Conservation (phyloP, 2,888 invertebrate genomes). For the Beris chalybata region DNA sequence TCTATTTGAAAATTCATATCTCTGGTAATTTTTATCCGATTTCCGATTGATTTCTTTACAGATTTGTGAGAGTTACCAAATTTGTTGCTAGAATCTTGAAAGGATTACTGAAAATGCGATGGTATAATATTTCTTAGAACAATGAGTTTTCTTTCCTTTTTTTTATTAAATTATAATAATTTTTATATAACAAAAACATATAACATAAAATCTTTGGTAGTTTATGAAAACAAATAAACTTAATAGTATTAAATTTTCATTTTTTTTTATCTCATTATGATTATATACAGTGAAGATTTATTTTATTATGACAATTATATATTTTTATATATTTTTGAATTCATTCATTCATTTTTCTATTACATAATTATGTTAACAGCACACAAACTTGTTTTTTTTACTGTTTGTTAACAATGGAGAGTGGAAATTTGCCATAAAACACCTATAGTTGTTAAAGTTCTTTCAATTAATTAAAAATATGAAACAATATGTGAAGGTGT, state of each 20-base stretch:
- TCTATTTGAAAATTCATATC: too few species aligned
- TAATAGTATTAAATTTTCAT: constrained; percentile 6
- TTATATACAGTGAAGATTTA: constrained; percentile 18
- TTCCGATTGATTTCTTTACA: too few species aligned
- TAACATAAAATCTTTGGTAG: constrained; percentile 16
- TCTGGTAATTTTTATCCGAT: too few species aligned
- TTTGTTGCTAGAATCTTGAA: too few species aligned
- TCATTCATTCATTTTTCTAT: constrained; percentile 3
- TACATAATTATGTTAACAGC: neutral
- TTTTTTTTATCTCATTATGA: constrained; percentile 2
- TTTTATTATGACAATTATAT: neutral
- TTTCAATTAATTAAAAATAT: too few species aligned
- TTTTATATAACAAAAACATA: constrained; percentile 24
- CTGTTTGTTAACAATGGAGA: neutral
- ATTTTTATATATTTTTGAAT: neutral
- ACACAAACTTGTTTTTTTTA: neutral
- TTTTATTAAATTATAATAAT: constrained; percentile 18
- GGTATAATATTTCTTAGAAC: constrained; percentile 12
- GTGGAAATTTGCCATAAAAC: neutral
- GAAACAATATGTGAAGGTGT: too few species aligned
- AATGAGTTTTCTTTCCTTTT: constrained; percentile 14
- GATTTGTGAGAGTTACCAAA: too few species aligned
- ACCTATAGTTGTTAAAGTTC: too few species aligned
- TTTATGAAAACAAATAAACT: constrained; percentile 21
- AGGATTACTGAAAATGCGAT: too few species aligned